Conservation (phyloP, 2,113 vertebrate genomes). For the Chrysemys picta region DNA sequence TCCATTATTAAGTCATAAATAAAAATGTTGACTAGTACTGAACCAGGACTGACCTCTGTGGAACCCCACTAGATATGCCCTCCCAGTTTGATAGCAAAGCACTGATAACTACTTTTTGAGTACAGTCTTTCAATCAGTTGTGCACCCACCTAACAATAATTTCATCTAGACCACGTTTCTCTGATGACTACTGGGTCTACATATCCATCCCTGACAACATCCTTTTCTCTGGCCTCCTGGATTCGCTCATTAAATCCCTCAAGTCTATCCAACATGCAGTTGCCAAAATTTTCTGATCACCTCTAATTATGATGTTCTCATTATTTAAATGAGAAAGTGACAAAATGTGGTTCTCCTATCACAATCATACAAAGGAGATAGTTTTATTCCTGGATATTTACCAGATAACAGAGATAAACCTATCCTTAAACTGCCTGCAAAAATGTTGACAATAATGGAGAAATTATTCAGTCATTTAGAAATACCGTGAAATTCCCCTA, state of each 20-base stretch:
- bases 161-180: background rate
- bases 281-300: constrained; percentile 60
- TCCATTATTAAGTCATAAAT: background rate
- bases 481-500: background rate
- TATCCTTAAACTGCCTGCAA: background rate
- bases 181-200: constrained; percentile 28
- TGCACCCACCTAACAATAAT: background rate
- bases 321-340: background rate
- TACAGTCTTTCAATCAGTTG: background rate
- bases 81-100: background rate
- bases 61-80: background rate
- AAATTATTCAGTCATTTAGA: background rate
- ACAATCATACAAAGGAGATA: background rate
- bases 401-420: constrained; percentile 36
- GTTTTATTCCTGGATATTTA: background rate
- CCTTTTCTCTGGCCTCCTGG: constrained; percentile 29
- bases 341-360: background rate
- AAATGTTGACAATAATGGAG: background rate
- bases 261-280: background rate
- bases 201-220: constrained; percentile 45
- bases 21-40: background rate
- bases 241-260: constrained; percentile 49
- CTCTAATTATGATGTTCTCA: constrained; percentile 46
- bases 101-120: background rate
- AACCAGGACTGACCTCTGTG: background rate